phyloP scores from a whole-genome alignment of 2,888 invertebrate species.

The Microctonus aethiopoides region DNA sequence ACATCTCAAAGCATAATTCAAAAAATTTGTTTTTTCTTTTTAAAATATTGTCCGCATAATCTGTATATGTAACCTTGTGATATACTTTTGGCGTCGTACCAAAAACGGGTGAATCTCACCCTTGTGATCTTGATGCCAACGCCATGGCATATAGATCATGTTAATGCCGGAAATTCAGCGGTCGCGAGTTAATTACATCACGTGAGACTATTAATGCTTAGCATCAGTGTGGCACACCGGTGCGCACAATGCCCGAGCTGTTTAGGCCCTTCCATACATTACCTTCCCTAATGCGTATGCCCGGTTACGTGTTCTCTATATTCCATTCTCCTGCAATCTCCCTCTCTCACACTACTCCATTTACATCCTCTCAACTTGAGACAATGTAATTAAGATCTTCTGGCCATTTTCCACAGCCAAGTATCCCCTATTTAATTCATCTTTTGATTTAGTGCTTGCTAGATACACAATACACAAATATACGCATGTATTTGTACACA shows the following conservation, averaged over 20 bases:
- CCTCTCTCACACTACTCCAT: background rate
- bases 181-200: slow-evolving; percentile 58
- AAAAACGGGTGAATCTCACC: slow-evolving; percentile 17
- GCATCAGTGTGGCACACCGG: slow-evolving; percentile 39
- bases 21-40: too few species aligned
- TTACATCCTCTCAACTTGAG: slow-evolving; percentile 42
- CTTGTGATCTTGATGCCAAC: slow-evolving; percentile 17
- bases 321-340: background rate
- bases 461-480: too few species aligned
- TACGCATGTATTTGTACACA: background rate
- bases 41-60: too few species aligned
- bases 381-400: slow-evolving; percentile 55
- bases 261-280: slow-evolving; percentile 55
- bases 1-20: too few species aligned
- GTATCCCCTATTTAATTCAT: slow-evolving; percentile 36
- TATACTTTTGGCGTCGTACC: background rate
- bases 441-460: slow-evolving; percentile 40
- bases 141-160: slow-evolving; percentile 35
- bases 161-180: slow-evolving; percentile 55
- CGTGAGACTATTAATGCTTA: slow-evolving; percentile 56
- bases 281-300: slow-evolving; percentile 32
- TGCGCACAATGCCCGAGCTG: slow-evolving; percentile 49
- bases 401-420: slow-evolving; percentile 28
- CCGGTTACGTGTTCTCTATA: slow-evolving; percentile 3
- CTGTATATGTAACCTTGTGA: background rate